A percentile compares a stretch with the other conserved stretches of the same genome.
Conservation (phyloP, 1,140 invertebrate species). For the Heterodera carotae region DNA sequence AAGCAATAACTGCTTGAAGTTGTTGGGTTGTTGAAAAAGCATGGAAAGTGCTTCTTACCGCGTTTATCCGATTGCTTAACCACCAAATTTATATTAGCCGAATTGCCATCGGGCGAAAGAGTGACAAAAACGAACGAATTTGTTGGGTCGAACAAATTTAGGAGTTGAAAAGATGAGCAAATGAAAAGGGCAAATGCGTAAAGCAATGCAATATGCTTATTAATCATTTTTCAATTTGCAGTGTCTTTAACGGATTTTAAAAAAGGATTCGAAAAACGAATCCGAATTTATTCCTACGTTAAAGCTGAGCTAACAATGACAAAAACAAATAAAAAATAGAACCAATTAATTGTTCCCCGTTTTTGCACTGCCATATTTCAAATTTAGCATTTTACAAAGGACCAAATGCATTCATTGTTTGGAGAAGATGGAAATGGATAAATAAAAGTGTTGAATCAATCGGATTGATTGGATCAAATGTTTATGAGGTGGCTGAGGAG, state of each 20-base stretch:
- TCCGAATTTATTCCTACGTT: background rate
- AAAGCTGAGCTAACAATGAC: background rate
- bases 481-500: no score
- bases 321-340: no score
- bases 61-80: background rate
- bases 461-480: no score
- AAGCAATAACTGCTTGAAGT: background rate
- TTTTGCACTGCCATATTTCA: no score
- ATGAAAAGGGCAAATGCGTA: background rate
- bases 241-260: background rate
- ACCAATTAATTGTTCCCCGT: no score
- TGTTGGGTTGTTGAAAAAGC: no score
- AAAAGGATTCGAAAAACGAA: background rate
- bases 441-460: no score
- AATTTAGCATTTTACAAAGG: no score
- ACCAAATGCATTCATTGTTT: no score
- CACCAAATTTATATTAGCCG: background rate
- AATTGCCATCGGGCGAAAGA: background rate
- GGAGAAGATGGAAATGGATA: no score
- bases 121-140: slow-evolving; percentile 2
- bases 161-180: background rate
- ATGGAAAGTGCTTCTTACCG: background rate
- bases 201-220: no score
- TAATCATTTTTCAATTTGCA: background rate
- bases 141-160: background rate